These are phyloP conservation scores for Anguilla japonica DNA, from an alignment of 2,113 vertebrate species.

Conservation along the genomic window DNA sequence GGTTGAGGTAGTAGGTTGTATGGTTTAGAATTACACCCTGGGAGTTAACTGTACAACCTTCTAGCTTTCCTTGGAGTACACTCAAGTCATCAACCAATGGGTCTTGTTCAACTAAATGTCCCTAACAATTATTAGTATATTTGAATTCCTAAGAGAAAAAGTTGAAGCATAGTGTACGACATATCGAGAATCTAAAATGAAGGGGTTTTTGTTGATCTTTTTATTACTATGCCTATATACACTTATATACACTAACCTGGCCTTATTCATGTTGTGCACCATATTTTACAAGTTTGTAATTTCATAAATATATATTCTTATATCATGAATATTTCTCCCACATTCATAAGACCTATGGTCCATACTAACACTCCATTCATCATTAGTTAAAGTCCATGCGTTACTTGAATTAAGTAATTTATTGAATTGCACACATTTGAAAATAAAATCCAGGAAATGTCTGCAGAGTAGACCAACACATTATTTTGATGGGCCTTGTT, in stretches of 20 bases:
- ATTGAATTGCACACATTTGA: background rate
- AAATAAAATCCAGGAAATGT: background rate
- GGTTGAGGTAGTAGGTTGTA: conserved; percentile 99
- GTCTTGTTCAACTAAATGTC: conserved; percentile 35
- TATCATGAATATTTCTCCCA: too few relatives aligned
- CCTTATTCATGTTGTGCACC: too few relatives aligned
- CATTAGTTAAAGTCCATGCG: background rate
- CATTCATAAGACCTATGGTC: too few relatives aligned
- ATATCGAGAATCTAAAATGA: too few relatives aligned
- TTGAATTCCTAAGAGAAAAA: background rate
- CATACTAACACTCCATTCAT: background rate
- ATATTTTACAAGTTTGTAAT: too few relatives aligned
- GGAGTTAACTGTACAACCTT: conserved; percentile 99
- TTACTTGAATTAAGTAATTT: background rate
- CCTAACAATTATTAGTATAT: conserved; percentile 1
- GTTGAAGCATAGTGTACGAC: background rate
- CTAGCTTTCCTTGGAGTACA: conserved; percentile 99
- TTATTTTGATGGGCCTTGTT: background rate
- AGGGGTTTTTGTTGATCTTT: too few relatives aligned
- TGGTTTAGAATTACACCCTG: conserved; percentile 99
- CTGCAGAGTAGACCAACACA: background rate
- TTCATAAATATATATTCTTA: too few relatives aligned
- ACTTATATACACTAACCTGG: too few relatives aligned
- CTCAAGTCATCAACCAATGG: conserved; percentile 87
- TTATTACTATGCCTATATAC: too few relatives aligned